Conservation (phyloP, 2,888 invertebrate genomes). For the Nesidiocoris tenuis region DNA sequence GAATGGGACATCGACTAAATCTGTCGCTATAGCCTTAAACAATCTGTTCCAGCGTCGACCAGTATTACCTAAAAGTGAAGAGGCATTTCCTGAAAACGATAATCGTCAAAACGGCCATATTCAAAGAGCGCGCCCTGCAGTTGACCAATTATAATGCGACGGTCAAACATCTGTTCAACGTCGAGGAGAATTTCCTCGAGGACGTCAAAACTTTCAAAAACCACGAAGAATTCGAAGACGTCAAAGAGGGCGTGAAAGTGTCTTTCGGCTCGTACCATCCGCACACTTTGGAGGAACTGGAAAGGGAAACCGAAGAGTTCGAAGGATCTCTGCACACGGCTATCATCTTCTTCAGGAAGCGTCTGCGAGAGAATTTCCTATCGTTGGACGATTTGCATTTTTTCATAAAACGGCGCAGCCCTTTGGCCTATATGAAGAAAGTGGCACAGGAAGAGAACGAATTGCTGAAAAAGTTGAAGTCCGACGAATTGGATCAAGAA, state of each 20-base stretch:
- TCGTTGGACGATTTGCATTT: slow-evolving; percentile 36
- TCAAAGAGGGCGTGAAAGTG: slow-evolving; percentile 34
- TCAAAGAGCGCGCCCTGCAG: slow-evolving; percentile 19
- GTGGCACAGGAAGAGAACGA: slow-evolving; percentile 8
- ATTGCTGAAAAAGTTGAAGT: neutral
- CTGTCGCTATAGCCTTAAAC: no score
- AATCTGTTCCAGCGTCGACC: slow-evolving; percentile 21
- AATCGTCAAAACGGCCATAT: slow-evolving; percentile 14
- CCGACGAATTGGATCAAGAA: no score
- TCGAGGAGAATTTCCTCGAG: slow-evolving; percentile 25
- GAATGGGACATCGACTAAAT: no score
- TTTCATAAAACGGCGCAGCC: slow-evolving; percentile 32
- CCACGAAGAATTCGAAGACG: slow-evolving; percentile 36
- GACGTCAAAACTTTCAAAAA: slow-evolving; percentile 23
- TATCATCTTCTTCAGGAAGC: slow-evolving; percentile 30
- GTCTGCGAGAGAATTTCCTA: slow-evolving; percentile 18
- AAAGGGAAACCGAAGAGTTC: slow-evolving; percentile 26
- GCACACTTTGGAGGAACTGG: slow-evolving; percentile 20
- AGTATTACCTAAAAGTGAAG: slow-evolving; percentile 32
- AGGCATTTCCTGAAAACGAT: slow-evolving; percentile 22
- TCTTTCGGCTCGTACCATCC: slow-evolving; percentile 17
- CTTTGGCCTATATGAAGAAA: slow-evolving; percentile 14
- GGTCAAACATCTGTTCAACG: slow-evolving; percentile 15
- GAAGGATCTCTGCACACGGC: slow-evolving; percentile 26
- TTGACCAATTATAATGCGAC: slow-evolving; percentile 20